Conservation (phyloP, 2,113 vertebrate species). For the Panurus biarmicus region DNA sequence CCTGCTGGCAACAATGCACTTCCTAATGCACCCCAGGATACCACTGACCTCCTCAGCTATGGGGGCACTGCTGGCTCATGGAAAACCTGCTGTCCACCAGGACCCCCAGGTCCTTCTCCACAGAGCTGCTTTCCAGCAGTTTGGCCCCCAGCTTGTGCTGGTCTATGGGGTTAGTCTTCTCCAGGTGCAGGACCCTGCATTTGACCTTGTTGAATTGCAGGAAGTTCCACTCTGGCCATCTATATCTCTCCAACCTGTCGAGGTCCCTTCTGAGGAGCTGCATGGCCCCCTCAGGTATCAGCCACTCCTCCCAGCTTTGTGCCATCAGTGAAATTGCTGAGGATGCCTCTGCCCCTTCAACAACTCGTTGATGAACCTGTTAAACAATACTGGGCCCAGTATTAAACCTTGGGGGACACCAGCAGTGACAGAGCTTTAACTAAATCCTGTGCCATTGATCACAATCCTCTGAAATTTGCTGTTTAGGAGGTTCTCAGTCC, state of each 20-base stretch:
- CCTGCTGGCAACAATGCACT: not conserved
- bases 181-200: not conserved
- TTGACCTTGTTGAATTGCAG: not conserved
- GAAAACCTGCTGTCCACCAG: not conserved
- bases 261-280: not conserved
- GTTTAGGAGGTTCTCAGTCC: not conserved
- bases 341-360: not conserved
- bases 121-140: not conserved
- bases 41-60: accelerated
- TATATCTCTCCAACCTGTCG: accelerated
- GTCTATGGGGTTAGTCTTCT: not conserved
- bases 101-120: not conserved
- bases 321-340: not conserved
- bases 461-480: not conserved
- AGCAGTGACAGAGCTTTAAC: not conserved
- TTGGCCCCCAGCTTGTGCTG: not conserved
- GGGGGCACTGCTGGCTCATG: not conserved
- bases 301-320: not conserved
- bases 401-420: not conserved
- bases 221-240: not conserved
- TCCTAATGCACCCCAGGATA: not conserved
- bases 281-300: accelerated
- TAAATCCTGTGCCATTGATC: too few species aligned
- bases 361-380: accelerated
- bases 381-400: not conserved